A percentile compares a stretch with the other conserved stretches of the same genome.
Conservation (phyloP, 1,140 invertebrate genomes). For the Tyrophagus putrescentiae region DNA sequence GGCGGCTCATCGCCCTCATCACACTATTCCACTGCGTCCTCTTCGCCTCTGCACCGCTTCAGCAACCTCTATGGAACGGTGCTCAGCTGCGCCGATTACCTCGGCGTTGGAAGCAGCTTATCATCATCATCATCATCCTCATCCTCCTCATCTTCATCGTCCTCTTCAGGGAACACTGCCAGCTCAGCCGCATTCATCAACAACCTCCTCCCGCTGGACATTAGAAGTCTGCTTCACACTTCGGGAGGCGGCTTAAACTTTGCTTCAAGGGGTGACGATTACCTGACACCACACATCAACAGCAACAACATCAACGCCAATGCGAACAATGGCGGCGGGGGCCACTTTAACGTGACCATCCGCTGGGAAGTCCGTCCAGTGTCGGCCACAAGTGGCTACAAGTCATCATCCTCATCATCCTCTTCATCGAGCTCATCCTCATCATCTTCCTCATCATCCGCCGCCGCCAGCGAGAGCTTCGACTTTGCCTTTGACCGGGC, state of each 20-base stretch:
- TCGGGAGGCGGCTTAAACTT: too few species aligned
- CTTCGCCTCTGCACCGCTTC: slow-evolving; percentile 2
- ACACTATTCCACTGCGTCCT: background rate
- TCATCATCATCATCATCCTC: background rate
- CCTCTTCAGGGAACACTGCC: background rate
- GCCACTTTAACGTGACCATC: background rate
- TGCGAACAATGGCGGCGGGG: too few species aligned
- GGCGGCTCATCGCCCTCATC: background rate
- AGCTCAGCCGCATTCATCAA: background rate
- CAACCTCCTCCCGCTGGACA: background rate
- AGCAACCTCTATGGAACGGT: slow-evolving; percentile 1
- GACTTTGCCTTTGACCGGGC: slow-evolving; percentile 36
- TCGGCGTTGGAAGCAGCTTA: background rate
- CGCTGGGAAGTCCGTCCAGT: slow-evolving; percentile 3
- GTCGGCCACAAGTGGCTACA: too few species aligned
- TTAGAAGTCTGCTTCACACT: too few species aligned
- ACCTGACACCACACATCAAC: too few species aligned
- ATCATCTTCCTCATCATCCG: background rate
- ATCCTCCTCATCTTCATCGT: background rate
- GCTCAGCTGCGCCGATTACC: background rate
- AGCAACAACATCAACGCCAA: slow-evolving; percentile 5
- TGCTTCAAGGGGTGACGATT: too few species aligned
- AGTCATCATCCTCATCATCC: background rate
- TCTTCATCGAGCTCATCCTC: background rate
- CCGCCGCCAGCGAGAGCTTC: too few species aligned